Evolutionary conservation across 1,140 invertebrate species (phyloP), one percentile per base, ranked within the genome.

Genomic region (Bombus sylvicola): DNA sequence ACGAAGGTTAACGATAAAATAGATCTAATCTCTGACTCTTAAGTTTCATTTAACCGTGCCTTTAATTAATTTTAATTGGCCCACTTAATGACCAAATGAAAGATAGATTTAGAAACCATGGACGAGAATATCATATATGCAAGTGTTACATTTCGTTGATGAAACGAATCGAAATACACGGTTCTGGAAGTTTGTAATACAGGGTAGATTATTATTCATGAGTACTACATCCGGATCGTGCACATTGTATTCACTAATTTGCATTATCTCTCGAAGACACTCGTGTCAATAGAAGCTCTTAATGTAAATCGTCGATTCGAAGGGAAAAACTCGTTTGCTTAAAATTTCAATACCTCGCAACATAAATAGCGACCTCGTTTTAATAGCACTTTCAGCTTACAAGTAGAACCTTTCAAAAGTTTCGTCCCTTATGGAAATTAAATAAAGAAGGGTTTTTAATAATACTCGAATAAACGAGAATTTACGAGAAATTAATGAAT

Each of bases 171-270:
- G 39, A 84, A 79, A 72, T 79, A 37, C 22, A 68, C 25, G 18
- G 22, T 79, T 69, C 28, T 39, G 18, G 39, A 79, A 47, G 53
- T 62, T 8, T 66, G 62, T 81, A 69, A 86, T 78, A 73, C 81
- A 59, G 31, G 37, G 37, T 34, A 74, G 86, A 90, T 90, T 90
- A 90, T 79, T 73, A 87, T 86, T 88, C 77, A 84, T 89, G 77
- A 89, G 81, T 78, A 43, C 76, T 71, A 89, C 83, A 83, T 90
- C 89, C 89, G 88, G 86, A 83, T 81, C 76, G 82, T 82, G 82
- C 77, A 73, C 71, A 68, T 82, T 81, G 86, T 80, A 87, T 90
- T 87, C 89, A 41, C 41, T 83, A 72, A 83, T 87, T 76, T 83
- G 41, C 66, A 86, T 87, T 77, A 71, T 81, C 79, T 85, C 64